Percentiles rank a stretch among this genome's conserved stretches.
Conservation (phyloP, 2,888 invertebrate species). For the Apantesis nais region DNA sequence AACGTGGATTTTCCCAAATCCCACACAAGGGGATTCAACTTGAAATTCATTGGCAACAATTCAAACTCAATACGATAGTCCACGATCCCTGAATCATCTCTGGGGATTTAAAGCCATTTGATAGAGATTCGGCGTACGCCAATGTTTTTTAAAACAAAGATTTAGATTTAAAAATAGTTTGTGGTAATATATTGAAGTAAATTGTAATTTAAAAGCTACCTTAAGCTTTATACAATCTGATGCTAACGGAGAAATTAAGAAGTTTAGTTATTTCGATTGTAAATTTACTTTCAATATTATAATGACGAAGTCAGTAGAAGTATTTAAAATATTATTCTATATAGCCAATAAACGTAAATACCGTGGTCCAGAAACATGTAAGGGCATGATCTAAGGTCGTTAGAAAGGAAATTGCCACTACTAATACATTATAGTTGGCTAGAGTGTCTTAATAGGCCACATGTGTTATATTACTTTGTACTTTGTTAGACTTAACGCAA, state of each 20-base stretch:
- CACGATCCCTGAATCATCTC: conserved; percentile 31
- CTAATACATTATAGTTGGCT: not conserved
- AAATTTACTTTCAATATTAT: not conserved
- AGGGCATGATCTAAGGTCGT: conserved; percentile 5
- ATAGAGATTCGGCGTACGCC: conserved; percentile 21
- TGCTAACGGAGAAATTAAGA: not conserved
- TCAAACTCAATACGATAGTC: conserved; percentile 41
- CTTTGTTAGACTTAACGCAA: not conserved
- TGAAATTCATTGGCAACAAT: conserved; percentile 50
- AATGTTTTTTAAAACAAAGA: conserved; percentile 25
- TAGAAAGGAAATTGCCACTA: conserved; percentile 6
- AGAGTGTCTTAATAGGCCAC: not conserved
- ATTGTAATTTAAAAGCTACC: not conserved
- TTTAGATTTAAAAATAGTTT: not conserved
- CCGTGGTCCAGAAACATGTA: not conserved
- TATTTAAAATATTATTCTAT: not conserved
- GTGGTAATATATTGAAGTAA: not conserved
- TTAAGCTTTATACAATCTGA: not conserved
- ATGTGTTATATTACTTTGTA: not conserved
- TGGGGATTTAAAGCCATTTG: conserved; percentile 27
- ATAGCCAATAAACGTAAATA: not conserved
- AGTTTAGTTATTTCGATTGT: not conserved
- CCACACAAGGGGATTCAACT: conserved; percentile 38
- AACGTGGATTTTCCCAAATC: conserved; percentile 41
- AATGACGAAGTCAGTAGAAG: not conserved